Conservation (phyloP, 2,797 vertebrate genomes). For the Danio kyathit region DNA sequence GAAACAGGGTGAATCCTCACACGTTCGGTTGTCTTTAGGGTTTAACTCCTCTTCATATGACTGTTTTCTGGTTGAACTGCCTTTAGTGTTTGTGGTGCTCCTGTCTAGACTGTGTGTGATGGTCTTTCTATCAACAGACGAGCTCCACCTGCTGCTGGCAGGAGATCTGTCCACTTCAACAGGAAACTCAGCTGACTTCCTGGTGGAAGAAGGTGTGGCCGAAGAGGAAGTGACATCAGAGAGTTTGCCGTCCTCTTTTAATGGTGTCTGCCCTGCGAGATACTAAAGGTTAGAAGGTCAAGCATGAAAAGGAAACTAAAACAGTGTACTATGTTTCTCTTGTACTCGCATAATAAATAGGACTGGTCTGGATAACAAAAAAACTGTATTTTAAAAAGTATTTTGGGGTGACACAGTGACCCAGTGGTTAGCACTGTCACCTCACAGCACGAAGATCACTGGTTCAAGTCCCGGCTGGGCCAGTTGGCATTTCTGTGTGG, state of each 20-base stretch:
- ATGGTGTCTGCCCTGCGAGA: constrained; percentile 73
- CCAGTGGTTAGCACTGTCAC: too few species aligned
- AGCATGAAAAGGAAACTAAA: constrained; percentile 60
- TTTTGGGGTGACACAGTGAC: too few species aligned
- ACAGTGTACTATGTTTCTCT: background rate
- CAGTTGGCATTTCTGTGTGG: too few species aligned
- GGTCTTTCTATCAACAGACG: constrained; percentile 58
- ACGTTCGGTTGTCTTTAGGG: constrained; percentile 65
- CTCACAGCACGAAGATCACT: too few species aligned
- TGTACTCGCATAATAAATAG: too few species aligned
- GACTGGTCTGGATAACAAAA: too few species aligned
- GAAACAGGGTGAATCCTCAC: constrained; percentile 83
- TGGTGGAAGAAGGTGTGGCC: constrained; percentile 56
- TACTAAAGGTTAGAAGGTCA: constrained; percentile 73
- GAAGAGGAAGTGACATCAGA: constrained; percentile 51
- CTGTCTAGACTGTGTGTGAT: constrained; percentile 52
- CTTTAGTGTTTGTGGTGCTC: constrained; percentile 30
- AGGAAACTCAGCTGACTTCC: constrained; percentile 55
- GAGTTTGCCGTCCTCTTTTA: constrained; percentile 51
- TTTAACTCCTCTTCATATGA: constrained; percentile 11
- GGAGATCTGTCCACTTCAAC: constrained; percentile 57
- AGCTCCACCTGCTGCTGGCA: constrained; percentile 50
- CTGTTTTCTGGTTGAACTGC: background rate
- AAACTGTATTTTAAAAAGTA: too few species aligned
- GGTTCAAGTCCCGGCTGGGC: too few species aligned